Evolutionary conservation across 2,797 vertebrate species (phyloP).

Genomic region (Malurus splendens): DNA sequence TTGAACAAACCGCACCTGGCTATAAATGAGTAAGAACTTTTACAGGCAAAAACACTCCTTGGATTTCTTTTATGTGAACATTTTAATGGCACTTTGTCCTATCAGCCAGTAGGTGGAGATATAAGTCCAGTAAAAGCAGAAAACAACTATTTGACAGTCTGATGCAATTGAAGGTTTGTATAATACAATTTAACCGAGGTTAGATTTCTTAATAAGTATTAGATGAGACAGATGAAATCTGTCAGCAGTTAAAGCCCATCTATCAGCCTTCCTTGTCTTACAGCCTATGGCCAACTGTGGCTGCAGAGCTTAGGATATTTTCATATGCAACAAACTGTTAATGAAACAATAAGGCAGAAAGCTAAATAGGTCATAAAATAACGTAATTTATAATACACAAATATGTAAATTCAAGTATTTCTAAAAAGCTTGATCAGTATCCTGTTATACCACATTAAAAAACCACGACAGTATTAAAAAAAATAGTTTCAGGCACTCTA

Average conservation of each 20-base stretch:
- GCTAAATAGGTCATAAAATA: not conserved
- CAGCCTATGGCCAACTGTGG: not conserved
- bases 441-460: not conserved
- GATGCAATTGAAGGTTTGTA: not conserved
- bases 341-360: not conserved
- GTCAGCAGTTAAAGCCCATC: constrained; percentile 7
- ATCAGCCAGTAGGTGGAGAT: constrained; percentile 72
- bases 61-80: not conserved
- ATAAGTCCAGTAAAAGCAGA: constrained; percentile 37
- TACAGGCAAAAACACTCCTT: not conserved
- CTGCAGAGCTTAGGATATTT: not conserved
- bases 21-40: not conserved
- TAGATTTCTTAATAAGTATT: constrained; percentile 48
- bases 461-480: not conserved
- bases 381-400: not conserved
- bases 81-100: not conserved
- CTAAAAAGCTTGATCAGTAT: not conserved
- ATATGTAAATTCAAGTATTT: not conserved
- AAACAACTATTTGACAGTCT: not conserved
- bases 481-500: not conserved
- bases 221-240: constrained; percentile 29
- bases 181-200: not conserved
- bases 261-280: not conserved
- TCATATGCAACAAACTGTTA: not conserved
- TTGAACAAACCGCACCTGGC: not conserved